A percentile compares a stretch with the other conserved stretches of the same genome.
phyloP scores from a whole-genome alignment of 2,113 vertebrate genomes.

The Hipposideros armiger region DNA sequence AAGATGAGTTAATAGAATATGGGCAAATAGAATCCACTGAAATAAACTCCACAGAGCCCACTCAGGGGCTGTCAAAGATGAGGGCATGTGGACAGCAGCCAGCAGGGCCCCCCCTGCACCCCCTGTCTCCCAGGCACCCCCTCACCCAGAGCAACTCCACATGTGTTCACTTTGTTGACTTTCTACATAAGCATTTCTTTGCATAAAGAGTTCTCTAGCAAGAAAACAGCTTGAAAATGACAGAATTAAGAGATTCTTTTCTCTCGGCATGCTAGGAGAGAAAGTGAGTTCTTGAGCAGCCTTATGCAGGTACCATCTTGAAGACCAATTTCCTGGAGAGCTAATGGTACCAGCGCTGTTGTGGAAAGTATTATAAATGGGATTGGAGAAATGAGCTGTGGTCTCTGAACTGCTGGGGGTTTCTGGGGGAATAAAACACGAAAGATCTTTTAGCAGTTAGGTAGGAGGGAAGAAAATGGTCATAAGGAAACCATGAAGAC shows the following conservation, averaged over 20 bases:
- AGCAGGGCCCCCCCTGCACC: neutral
- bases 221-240: neutral
- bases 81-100: accelerated
- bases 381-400: neutral
- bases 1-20: neutral
- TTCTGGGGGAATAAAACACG: neutral
- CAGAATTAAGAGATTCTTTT: neutral
- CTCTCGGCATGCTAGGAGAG: neutral
- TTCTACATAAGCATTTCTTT: neutral
- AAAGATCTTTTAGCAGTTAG: neutral
- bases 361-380: neutral
- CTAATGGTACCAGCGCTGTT: accelerated
- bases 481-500: neutral
- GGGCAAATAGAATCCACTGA: neutral
- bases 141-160: neutral
- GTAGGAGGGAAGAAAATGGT: neutral
- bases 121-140: neutral
- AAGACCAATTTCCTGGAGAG: neutral
- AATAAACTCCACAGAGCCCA: neutral
- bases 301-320: neutral
- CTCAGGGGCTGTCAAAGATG: neutral
- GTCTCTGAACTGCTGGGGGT: neutral
- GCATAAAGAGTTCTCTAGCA: neutral
- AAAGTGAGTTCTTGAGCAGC: neutral
- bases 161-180: neutral